phyloP scores from a whole-genome alignment of 2,797 vertebrate genomes.

The Sebastes itinus region DNA sequence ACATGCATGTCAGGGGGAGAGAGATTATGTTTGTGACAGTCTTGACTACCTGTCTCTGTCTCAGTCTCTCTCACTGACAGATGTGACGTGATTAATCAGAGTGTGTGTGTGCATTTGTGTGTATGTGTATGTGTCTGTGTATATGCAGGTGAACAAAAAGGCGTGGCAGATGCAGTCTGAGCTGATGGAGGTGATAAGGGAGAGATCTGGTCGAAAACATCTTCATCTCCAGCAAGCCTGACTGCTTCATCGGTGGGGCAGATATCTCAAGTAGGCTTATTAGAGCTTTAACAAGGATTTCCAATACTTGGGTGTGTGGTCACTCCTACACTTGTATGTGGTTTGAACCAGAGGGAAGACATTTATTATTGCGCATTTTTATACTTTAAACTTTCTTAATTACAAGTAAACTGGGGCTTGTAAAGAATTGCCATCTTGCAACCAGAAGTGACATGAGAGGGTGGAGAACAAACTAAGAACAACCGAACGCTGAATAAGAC shows the following conservation, averaged over 20 bases:
- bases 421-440: not conserved
- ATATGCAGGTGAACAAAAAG: conserved; percentile 81
- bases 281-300: not conserved
- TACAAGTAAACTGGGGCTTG: not conserved
- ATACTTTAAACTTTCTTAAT: not conserved
- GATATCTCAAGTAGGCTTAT: conserved; percentile 82
- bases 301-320: not conserved
- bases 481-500: no score
- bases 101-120: conserved; percentile 11
- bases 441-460: no score
- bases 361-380: no score
- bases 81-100: conserved; percentile 42
- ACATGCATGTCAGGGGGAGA: conserved; percentile 17
- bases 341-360: not conserved
- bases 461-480: no score
- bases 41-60: conserved; percentile 49
- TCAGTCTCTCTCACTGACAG: conserved; percentile 38
- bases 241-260: conserved; percentile 84
- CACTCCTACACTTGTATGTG: not conserved
- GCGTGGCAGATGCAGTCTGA: conserved; percentile 75
- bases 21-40: conserved; percentile 50
- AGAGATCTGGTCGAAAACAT: conserved; percentile 84
- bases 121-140: conserved; percentile 31
- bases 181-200: conserved; percentile 81
- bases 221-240: conserved; percentile 79